Conservation (phyloP, 1,140 invertebrate species). For the Pteromalus puparum region DNA sequence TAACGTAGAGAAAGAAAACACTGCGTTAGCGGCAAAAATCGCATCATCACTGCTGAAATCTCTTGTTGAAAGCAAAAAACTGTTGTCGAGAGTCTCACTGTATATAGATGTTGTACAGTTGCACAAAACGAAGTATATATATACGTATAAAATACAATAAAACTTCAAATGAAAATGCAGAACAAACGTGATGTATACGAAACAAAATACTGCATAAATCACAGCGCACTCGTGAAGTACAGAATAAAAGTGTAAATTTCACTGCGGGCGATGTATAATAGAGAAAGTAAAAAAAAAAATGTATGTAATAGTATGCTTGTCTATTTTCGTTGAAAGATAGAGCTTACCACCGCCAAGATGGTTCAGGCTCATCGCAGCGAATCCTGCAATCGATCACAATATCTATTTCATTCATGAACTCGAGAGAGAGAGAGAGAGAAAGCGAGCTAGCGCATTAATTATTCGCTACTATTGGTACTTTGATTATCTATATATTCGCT, state of each 20-base stretch:
- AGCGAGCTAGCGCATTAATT: slow-evolving; percentile 12
- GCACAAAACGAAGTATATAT: slow-evolving; percentile 19
- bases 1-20: slow-evolving; percentile 36
- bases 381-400: slow-evolving; percentile 54
- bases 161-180: slow-evolving; percentile 29
- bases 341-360: slow-evolving; percentile 53
- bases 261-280: background rate
- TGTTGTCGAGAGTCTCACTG: slow-evolving; percentile 12
- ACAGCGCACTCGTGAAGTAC: slow-evolving; percentile 36
- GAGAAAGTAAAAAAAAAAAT: slow-evolving; percentile 37
- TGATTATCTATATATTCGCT: slow-evolving; percentile 9
- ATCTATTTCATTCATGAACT: slow-evolving; percentile 50
- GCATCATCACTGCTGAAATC: background rate
- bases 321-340: slow-evolving; percentile 37
- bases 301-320: slow-evolving; percentile 22
- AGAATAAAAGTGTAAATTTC: slow-evolving; percentile 4
- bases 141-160: slow-evolving; percentile 8
- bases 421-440: background rate
- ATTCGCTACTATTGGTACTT: slow-evolving; percentile 34
- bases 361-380: slow-evolving; percentile 39
- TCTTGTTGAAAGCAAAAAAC: slow-evolving; percentile 20
- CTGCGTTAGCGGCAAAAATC: slow-evolving; percentile 34
- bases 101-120: background rate
- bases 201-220: background rate
- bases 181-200: slow-evolving; percentile 27